phyloP scores from a whole-genome alignment of 2,888 invertebrate species.

The Dolichomitus sp. region DNA sequence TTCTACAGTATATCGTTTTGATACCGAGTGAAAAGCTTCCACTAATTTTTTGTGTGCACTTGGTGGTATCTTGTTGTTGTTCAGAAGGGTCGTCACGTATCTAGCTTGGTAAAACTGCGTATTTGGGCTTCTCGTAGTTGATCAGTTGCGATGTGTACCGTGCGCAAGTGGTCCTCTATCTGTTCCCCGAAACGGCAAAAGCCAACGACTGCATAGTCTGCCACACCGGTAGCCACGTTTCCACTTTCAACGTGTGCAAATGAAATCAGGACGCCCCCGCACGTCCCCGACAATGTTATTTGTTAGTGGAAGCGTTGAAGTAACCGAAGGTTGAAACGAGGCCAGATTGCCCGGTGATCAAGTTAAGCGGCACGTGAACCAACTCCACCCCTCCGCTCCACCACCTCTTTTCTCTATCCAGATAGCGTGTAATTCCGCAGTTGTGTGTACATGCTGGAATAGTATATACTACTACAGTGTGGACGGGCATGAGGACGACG shows the following conservation, averaged over 20 bases:
- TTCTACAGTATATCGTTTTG: background rate
- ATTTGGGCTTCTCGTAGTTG: background rate
- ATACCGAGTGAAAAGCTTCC: background rate
- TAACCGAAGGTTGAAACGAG: slow-evolving; percentile 85
- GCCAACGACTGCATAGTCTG: slow-evolving; percentile 2
- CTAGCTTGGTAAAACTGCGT: background rate
- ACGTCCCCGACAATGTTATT: slow-evolving; percentile 84
- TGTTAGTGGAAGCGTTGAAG: slow-evolving; percentile 85
- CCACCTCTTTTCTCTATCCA: slow-evolving; percentile 36
- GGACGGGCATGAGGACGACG: background rate
- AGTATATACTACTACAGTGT: slow-evolving; percentile 20
- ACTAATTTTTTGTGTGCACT: background rate
- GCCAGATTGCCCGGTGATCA: slow-evolving; percentile 86
- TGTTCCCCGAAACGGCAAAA: slow-evolving; percentile 15
- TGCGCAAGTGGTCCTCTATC: background rate
- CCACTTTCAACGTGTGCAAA: slow-evolving; percentile 82
- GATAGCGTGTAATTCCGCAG: slow-evolving; percentile 35
- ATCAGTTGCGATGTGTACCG: background rate
- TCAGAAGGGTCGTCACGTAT: slow-evolving; percentile 7
- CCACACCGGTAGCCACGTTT: slow-evolving; percentile 54
- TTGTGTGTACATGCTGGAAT: slow-evolving; percentile 8
- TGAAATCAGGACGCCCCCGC: slow-evolving; percentile 83
- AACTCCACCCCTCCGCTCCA: slow-evolving; percentile 71
- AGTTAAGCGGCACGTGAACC: slow-evolving; percentile 85
- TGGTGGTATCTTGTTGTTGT: background rate